Base-by-base conservation (phyloP, 2,113 vertebrate genomes). In the Austrofundulus limnaeus region DNA sequence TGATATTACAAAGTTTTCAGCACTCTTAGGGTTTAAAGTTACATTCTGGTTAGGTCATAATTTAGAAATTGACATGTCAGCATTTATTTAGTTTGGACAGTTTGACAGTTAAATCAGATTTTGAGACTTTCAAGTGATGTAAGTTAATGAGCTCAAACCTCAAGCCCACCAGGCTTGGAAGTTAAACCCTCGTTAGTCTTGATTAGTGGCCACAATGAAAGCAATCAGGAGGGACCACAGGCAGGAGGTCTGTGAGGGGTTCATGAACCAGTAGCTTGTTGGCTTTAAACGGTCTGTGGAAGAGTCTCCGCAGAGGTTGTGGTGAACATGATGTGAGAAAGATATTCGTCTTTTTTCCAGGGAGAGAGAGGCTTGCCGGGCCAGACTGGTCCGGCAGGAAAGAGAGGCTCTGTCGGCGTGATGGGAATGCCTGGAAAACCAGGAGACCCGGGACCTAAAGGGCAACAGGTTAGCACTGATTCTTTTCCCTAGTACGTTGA, bases 281-380 rank as follows among this genome's bases (percentile, higher is more conserved):
- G 1, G 16, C 51, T 42, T 1, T 15, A 20, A 17, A 20, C 20
- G 2, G 28, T 64, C 6, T 54, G 15, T 43, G 28, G 25, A 14
- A 16, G 38, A 50, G 48, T 51, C 28, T 28, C n/a, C n/a, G 41
- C 0, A 41, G 34, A 57, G 37, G 23, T 24, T 20, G 63, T 25
- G 14, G n/a, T n/a, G n/a, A n/a, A n/a, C n/a, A n/a, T 28, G 4
- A 34, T 47, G 19, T 69, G 41, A 74, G 24, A 8, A 41, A 0
- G 0, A 43, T 51, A 10, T 7, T 31, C 0, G 20, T 37, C 16
- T 43, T 51, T 41, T 34, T n/a, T 63, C 65, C 91, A 96, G 97
- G 97, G 97, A 39, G 96, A 98, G 85, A 89, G 87, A 70, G 96
- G 96, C 74, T 88, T 95, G 61, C 87, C 85, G 17, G 96, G 96